Base-by-base conservation (phyloP, 2,888 invertebrate species). In the Atherix ibis region DNA sequence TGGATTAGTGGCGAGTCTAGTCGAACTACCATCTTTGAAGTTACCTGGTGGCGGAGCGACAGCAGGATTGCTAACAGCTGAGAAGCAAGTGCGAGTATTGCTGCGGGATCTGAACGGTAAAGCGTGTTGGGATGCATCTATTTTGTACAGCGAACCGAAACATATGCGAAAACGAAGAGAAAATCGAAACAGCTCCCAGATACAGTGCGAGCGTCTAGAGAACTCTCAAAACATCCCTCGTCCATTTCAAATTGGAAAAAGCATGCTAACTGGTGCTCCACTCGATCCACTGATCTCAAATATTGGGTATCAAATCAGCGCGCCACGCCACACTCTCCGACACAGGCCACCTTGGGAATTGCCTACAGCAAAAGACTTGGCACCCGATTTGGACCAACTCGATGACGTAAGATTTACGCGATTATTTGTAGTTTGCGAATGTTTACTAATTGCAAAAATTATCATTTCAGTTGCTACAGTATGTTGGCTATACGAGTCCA, bases 91-190 rank as follows among this genome's bases (percentile, higher is more conserved):
- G 35, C 70, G 95, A 22, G 76, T 94, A 15, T 64, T 95, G 10
- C 64, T 94, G 39, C 70, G 95, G 6, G 92, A 94, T 63, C 68
- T 92, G 35, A 81, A 85, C 18, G 94, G 95, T 31, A 95, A 94
- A 64, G 84, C 87, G 32, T 87, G 88, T 48, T 95, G 95, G 94
- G 94, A 95, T 62, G 87, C 87, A 25, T 84, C 89, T 1, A 82
- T 91, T 38, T 66, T 95, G 1, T 87, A 87, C 60, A 76, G 79
- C 52, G 77, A 79, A 48, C 81, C 83, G 1, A 65, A 68, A 2
- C 51, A 53, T 14, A 22, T 8, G 6, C 22, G 22, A 22, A 22
- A 22, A 22, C 6, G 6, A 22, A 17, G 10, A 26, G 29, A 35
- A 24, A 31, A 26, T 9, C 10, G 10, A 9, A 30, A 31, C 17